Percentiles rank a stretch among this genome's conserved stretches.
Evolutionary conservation across 2,888 invertebrate genomes (phyloP).

Genomic region (Drosophila ustulata): DNA sequence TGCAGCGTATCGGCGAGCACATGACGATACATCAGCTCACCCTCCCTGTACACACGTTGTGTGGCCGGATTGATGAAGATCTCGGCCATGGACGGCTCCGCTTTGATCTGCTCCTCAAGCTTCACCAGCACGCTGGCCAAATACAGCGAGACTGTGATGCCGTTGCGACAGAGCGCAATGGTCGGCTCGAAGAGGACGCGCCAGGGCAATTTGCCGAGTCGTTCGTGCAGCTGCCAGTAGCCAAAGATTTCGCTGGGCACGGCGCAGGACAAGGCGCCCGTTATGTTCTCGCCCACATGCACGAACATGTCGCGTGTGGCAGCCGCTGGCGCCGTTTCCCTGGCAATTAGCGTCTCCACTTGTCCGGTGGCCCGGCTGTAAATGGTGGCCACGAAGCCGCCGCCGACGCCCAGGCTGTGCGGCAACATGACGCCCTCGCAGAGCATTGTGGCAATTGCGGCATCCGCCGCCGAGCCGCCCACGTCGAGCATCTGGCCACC

Average conservation of each 20-base stretch:
- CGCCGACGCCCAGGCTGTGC: constrained; percentile 94
- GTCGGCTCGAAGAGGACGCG: constrained; percentile 90
- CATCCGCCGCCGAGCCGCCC: constrained; percentile 93
- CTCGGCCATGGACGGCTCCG: constrained; percentile 87
- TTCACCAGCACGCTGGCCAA: constrained; percentile 87
- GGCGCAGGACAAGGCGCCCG: constrained; percentile 88
- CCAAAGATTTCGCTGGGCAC: constrained; percentile 96
- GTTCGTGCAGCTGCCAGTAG: constrained; percentile 90
- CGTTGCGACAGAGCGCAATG: constrained; percentile 90
- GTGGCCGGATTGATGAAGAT: constrained; percentile 88
- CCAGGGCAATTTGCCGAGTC: constrained; percentile 93
- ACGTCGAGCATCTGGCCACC: constrained; percentile 89
- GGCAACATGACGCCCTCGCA: constrained; percentile 94
- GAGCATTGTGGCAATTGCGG: constrained; percentile 93
- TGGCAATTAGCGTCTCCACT: constrained; percentile 89
- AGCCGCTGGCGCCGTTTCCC: constrained; percentile 91
- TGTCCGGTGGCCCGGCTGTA: constrained; percentile 88
- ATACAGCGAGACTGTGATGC: constrained; percentile 89
- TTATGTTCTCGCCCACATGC: constrained; percentile 77
- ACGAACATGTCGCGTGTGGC: constrained; percentile 90
- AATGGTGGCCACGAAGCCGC: constrained; percentile 94
- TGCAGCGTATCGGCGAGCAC: constrained; percentile 90
- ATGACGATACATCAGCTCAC: constrained; percentile 88
- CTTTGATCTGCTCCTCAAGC: constrained; percentile 86
- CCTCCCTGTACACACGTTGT: constrained; percentile 83